A percentile compares a stretch with the other conserved stretches of the same genome.
phyloP scores from a whole-genome alignment of 2,113 vertebrate genomes.

The Aphelocoma coerulescens region DNA sequence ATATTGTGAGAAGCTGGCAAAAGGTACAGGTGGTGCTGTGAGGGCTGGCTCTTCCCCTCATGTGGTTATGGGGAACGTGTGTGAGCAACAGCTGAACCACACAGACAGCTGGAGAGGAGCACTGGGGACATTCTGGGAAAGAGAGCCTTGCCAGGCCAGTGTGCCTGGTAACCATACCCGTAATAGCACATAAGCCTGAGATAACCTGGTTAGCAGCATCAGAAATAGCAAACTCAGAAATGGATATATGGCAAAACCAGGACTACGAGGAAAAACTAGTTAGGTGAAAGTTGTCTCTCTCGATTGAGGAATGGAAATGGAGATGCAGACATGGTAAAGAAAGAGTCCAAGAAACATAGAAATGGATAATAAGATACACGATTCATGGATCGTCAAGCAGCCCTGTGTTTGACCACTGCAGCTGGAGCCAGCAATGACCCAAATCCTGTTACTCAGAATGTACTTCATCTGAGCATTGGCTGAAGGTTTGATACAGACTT shows the following conservation, averaged over 20 bases:
- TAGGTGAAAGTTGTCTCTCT: not conserved
- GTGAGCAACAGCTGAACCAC: not conserved
- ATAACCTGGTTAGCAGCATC: not conserved
- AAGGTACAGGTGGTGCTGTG: not conserved
- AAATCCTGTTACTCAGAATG: not conserved
- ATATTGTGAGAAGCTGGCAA: not conserved
- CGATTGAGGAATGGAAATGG: rapidly evolving
- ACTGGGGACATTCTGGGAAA: not conserved
- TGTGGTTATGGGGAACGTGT: rapidly evolving
- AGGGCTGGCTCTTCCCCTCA: not conserved
- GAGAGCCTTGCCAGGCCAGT: not conserved
- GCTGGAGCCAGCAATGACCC: not conserved
- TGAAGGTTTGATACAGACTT: not conserved
- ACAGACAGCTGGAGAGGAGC: not conserved
- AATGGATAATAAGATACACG: not conserved
- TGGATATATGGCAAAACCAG: not conserved
- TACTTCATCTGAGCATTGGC: not conserved
- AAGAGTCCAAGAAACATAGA: not conserved
- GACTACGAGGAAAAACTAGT: not conserved
- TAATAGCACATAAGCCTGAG: not conserved
- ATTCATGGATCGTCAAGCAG: not conserved
- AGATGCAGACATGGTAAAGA: not conserved
- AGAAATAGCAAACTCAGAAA: not conserved
- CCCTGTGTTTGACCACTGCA: not conserved
- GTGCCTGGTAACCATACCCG: not conserved